Evolutionary conservation across 2,888 invertebrate species (phyloP), one percentile per base, ranked within the genome.

Genomic region (Myathropa florea): DNA sequence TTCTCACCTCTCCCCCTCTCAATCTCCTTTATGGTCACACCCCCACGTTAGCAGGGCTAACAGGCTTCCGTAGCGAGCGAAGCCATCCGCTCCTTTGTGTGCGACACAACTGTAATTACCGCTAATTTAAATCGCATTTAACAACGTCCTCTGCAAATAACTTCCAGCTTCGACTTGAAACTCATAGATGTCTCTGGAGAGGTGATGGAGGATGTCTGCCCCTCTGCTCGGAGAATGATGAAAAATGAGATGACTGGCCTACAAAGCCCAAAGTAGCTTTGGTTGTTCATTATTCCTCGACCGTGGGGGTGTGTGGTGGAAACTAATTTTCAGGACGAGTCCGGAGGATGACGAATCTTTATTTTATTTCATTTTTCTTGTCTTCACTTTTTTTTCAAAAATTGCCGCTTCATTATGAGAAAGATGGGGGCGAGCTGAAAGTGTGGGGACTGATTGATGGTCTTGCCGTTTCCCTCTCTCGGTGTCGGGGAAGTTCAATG

Each of bases 81-180:
- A 36, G 39, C 6, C 60, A 46, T 60, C 60, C 30, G 67, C 61
- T 70, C 53, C 55, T 63, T 61, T 23, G 60, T 60, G 46, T 63
- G 18, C 46, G 39, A 39, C 77, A 63, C 61, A 64, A 59, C 28
- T 39, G 39, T 70, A 78, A 78, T 64, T 64, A 78, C 70, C 39
- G 71, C 64, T 78, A 71, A 71, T 71, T 78, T 78, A 55, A 70
- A 59, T 64, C 70, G n/a, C 70, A 78, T 71, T 71, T 71, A 70
- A 23, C 26, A 71, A 23, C 30, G 55, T 28, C 63, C 26, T 55
- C 28, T 21, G 4, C 6, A 39, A 46, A 4, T 46, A 4, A 18
- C 1, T 46, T 4, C 46, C 46, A 46, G 46, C 46, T 46, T 18
- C 46, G 18, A 4, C 46, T 46, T 46, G 46, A 18, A 6, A 4